Base-by-base conservation (phyloP, 2,888 invertebrate genomes). In the Drosophila trichaetosa region DNA sequence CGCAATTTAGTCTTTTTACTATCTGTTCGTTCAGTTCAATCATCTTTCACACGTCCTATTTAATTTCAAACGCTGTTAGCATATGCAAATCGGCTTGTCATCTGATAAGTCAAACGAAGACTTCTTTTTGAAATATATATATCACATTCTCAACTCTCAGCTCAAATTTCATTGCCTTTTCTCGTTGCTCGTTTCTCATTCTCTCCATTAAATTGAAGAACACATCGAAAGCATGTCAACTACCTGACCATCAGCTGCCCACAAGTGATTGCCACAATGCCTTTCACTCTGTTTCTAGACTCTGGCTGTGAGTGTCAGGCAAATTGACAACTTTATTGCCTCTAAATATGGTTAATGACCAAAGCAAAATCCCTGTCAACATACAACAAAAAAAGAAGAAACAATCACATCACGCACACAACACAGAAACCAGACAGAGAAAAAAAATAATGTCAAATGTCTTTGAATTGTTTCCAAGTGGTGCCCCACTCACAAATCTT, bases 241-340 rank as follows among this genome's bases (percentile, higher is more conserved):
- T 89, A 89, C 83, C 89, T 87, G 83, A 48, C 69, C 52, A 62
- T 54, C 46, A 54, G 34, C 16, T 63, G 68, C 10, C 61, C 36
- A 27, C n/a, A n/a, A 31, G 16, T 40, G 64, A 51, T 63, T 57
- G 71, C 42, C 48, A 40, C n/a, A 51, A 24, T 66, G 64, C 82
- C 80, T 79, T 80, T 82, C 73, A 72, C 79, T 63, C 58, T 6
- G 53, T 34, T 21, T 13, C n/a, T 27, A 38, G n/a, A n/a, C 38
- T 33, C 13, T 40, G 11, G 36, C 59, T 11, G 34, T 49, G 48
- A 72, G 71, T 71, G 78, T 69, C 64, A 54, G 52, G 54, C 78
- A 73, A 82, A 80, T 81, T 87, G 87, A 89, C 89, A 83, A 87
- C 89, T 87, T 89, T 83, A 87, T 89, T 89, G 82, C 81, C 88